Conservation (phyloP, 23 tunicate genomes). For the Aplidium turbinatum region DNA sequence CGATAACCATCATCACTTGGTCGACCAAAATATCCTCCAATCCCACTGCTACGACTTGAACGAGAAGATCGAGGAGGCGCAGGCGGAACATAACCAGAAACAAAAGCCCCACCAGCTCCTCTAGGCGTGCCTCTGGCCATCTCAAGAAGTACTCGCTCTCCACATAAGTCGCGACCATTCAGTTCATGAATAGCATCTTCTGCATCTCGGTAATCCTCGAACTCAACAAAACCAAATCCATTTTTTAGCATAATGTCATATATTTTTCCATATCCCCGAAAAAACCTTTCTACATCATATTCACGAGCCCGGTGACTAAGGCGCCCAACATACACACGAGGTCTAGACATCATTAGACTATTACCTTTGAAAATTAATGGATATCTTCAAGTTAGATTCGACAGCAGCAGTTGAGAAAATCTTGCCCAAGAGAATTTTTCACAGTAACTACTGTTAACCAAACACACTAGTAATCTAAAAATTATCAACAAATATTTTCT, state of each 20-base stretch:
- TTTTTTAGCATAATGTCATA: slow-evolving; percentile 88
- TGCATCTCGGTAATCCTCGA: slow-evolving; percentile 90
- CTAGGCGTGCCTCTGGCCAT: slow-evolving; percentile 91
- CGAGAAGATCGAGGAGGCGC: slow-evolving; percentile 28
- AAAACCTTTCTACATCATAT: slow-evolving; percentile 84
- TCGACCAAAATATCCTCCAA: slow-evolving; percentile 49
- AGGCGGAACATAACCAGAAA: slow-evolving; percentile 76
- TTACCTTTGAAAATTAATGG: no score
- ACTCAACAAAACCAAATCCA: slow-evolving; percentile 93
- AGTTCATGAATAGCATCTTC: slow-evolving; percentile 93
- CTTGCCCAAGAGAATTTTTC: no score
- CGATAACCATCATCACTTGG: slow-evolving; percentile 62
- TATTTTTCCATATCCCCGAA: slow-evolving; percentile 85
- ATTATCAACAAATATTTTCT: no score
- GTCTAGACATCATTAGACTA: slow-evolving; percentile 41
- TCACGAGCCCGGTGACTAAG: slow-evolving; percentile 89
- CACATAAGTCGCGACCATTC: slow-evolving; percentile 83
- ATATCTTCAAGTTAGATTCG: no score
- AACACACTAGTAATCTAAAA: no score
- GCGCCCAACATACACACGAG: slow-evolving; percentile 88
- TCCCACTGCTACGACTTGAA: background rate
- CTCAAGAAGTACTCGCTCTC: slow-evolving; percentile 84
- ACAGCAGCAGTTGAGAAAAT: no score
- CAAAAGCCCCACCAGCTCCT: slow-evolving; percentile 92
- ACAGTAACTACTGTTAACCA: no score